These are phyloP conservation scores for Squalus acanthias DNA, from an alignment of 2,797 vertebrate genomes.

Conservation along the genomic window DNA sequence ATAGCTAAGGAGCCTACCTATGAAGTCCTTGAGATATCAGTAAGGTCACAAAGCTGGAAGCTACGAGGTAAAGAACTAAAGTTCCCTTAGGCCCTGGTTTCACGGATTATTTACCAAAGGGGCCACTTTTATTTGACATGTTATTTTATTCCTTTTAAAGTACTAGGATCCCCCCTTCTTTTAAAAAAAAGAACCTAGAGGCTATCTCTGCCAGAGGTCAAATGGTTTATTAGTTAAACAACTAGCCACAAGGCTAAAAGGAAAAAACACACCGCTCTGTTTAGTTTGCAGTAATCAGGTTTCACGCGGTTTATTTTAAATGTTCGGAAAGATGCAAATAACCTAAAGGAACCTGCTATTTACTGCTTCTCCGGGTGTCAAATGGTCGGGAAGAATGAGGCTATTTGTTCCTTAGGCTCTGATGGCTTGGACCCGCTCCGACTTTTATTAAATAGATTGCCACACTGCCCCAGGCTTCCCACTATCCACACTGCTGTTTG, in stretches of 20 bases:
- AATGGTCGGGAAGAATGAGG: constrained; percentile 26
- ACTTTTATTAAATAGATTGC: not conserved
- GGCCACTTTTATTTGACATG: not conserved
- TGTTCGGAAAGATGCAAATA: not conserved
- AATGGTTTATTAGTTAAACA: constrained; percentile 33
- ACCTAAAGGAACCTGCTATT: constrained; percentile 26
- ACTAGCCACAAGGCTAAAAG: not conserved
- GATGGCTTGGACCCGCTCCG: not conserved
- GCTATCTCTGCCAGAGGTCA: constrained; percentile 26
- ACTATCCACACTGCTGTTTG: not conserved
- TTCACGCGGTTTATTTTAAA: constrained; percentile 9
- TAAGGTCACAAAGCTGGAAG: constrained; percentile 7
- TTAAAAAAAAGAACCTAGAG: not conserved
- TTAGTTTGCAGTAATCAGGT: not conserved
- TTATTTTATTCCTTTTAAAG: not conserved
- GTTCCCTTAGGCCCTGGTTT: not conserved
- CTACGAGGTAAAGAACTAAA: not conserved
- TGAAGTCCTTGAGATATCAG: not conserved
- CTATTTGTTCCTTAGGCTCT: constrained; percentile 6
- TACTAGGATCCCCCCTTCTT: not conserved
- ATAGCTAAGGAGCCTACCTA: not conserved
- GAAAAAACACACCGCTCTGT: constrained; percentile 2
- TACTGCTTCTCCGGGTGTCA: not conserved
- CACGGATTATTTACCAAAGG: not conserved
- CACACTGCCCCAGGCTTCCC: not conserved